phyloP scores from a whole-genome alignment of 2,113 vertebrate genomes.

The Scomber scombrus region DNA sequence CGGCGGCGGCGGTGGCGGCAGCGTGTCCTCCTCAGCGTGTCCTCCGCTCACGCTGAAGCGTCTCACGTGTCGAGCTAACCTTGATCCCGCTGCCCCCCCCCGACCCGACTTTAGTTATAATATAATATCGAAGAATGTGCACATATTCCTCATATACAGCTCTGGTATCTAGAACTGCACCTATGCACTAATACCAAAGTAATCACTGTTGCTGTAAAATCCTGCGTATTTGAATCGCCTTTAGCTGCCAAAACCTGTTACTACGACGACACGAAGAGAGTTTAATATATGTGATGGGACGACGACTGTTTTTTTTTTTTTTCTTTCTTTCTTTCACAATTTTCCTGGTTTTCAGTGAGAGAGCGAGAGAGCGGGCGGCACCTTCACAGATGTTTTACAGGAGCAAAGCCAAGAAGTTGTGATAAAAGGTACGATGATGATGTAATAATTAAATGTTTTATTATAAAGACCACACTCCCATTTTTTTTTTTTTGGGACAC shows the following conservation, averaged over 20 bases:
- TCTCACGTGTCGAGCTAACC: slow-evolving; percentile 29
- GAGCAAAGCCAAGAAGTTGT: slow-evolving; percentile 29
- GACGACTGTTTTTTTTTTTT: background rate
- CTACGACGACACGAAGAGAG: background rate
- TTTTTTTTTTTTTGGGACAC: slow-evolving; percentile 6
- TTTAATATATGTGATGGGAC: slow-evolving; percentile 2
- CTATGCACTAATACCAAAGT: slow-evolving; percentile 87
- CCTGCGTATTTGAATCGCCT: slow-evolving; percentile 60
- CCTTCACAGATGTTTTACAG: slow-evolving; percentile 13
- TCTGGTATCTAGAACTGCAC: slow-evolving; percentile 70
- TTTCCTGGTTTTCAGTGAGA: background rate
- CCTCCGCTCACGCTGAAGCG: background rate
- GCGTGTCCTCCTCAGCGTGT: background rate
- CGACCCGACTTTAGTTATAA: slow-evolving; percentile 26
- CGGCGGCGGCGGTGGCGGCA: background rate
- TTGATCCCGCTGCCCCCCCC: slow-evolving; percentile 66
- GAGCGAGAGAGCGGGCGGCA: background rate
- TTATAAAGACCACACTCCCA: background rate
- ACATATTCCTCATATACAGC: slow-evolving; percentile 37
- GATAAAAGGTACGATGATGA: slow-evolving; percentile 8
- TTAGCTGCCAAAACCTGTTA: slow-evolving; percentile 59
- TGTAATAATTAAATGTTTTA: background rate
- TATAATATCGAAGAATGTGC: slow-evolving; percentile 50
- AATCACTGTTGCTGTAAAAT: slow-evolving; percentile 81
- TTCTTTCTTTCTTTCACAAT: background rate